These are phyloP conservation scores for Alosa alosa DNA, from an alignment of 2,113 vertebrate species.

Conservation along the genomic window DNA sequence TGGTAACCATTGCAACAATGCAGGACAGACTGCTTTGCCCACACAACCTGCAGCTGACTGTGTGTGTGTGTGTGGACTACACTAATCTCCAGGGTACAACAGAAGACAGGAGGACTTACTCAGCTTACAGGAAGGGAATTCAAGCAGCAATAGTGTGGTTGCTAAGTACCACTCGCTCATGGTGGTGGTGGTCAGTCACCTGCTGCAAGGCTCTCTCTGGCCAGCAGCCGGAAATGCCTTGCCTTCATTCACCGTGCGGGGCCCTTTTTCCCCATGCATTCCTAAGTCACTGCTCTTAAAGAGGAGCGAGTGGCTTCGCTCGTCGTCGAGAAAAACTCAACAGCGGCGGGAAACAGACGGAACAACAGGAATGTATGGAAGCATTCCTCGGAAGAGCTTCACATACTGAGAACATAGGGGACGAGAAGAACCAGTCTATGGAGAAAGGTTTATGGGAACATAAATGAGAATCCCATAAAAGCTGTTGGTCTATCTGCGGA, in stretches of 20 bases:
- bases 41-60: not conserved
- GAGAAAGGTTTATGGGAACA: not conserved
- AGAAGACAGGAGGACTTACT: not conserved
- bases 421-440: not conserved
- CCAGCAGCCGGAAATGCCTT: not conserved
- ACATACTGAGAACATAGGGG: not conserved
- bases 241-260: not conserved
- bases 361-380: not conserved
- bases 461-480: not conserved
- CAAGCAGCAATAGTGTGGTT: not conserved
- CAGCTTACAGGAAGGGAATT: slow-evolving; percentile 6
- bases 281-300: not conserved
- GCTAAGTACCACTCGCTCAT: not conserved
- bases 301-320: too few relatives aligned
- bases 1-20: not conserved
- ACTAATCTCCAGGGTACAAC: not conserved
- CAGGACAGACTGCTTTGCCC: not conserved
- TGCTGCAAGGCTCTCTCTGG: not conserved
- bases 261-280: not conserved
- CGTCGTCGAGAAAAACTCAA: not conserved
- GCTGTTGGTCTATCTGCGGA: not conserved
- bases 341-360: not conserved
- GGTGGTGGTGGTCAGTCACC: not conserved
- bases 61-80: not conserved
- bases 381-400: not conserved